Conservation (phyloP, 2,888 invertebrate genomes). For the Lysandra coridon region DNA sequence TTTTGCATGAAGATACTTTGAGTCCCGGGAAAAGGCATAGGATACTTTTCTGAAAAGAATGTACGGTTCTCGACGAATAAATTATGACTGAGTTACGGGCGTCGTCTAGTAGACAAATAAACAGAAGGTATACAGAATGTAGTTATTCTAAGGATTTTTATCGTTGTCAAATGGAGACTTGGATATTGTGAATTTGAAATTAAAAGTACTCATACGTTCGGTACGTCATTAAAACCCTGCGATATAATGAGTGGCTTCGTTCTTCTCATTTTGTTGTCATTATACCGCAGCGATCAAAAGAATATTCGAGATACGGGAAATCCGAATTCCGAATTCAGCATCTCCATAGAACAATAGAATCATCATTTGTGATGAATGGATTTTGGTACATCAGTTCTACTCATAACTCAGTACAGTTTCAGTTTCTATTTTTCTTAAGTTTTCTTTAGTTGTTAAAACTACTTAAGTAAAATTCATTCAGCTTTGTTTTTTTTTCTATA, state of each 20-base stretch:
- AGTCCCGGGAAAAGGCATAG: too few species aligned
- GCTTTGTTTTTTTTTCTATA: too few species aligned
- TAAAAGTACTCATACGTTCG: background rate
- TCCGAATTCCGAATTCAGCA: slow-evolving; percentile 2
- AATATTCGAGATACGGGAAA: background rate
- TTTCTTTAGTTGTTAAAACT: too few species aligned
- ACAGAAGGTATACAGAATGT: too few species aligned
- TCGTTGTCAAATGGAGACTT: background rate
- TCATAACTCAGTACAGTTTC: background rate
- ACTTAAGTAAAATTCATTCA: too few species aligned
- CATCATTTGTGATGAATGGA: background rate
- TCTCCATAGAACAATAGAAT: background rate
- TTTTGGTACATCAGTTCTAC: background rate
- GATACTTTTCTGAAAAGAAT: too few species aligned
- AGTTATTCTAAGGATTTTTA: background rate
- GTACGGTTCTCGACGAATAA: too few species aligned
- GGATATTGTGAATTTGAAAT: background rate
- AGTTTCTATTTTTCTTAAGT: too few species aligned
- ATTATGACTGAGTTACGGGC: too few species aligned
- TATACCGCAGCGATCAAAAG: slow-evolving; percentile 6
- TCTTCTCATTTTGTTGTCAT: slow-evolving; percentile 18
- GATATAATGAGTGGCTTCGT: slow-evolving; percentile 26
- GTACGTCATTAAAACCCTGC: slow-evolving; percentile 19
- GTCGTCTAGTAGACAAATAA: too few species aligned
- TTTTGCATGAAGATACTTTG: too few species aligned